A percentile compares a stretch with the other conserved stretches of the same genome.
Conservation (phyloP, 2,888 invertebrate species). For the Vanessa cardui region DNA sequence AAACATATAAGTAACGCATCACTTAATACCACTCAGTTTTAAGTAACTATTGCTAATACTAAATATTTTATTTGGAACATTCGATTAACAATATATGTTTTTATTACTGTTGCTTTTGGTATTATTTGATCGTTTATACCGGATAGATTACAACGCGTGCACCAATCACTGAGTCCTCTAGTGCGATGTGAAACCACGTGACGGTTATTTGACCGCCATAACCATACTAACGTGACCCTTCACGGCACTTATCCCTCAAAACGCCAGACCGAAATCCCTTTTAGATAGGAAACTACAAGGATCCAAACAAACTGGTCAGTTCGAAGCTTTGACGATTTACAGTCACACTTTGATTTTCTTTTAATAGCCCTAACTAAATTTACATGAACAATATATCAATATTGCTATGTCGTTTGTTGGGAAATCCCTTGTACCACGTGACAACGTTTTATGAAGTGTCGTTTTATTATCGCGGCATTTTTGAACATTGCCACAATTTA, state of each 20-base stretch:
- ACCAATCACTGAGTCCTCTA: conserved; percentile 36
- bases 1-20: too few relatives aligned
- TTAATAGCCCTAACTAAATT: conserved; percentile 42
- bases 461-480: conserved; percentile 37
- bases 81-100: too few relatives aligned
- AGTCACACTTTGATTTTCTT: conserved; percentile 49
- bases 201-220: conserved; percentile 32
- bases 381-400: conserved; percentile 66
- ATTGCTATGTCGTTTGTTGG: conserved; percentile 39
- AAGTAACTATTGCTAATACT: too few relatives aligned
- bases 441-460: conserved; percentile 43
- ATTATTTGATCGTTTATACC: conserved; percentile 25
- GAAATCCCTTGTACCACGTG: conserved; percentile 37
- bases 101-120: neutral
- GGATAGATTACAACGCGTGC: conserved; percentile 26
- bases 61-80: too few relatives aligned
- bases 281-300: conserved; percentile 30
- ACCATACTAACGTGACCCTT: conserved; percentile 34
- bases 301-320: conserved; percentile 37
- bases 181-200: conserved; percentile 36
- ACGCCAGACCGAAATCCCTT: conserved; percentile 29
- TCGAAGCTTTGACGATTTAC: conserved; percentile 50
- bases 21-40: too few relatives aligned
- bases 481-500: conserved; percentile 32
- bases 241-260: conserved; percentile 35